phyloP scores from a whole-genome alignment of 2,113 vertebrate genomes.

The Toxostoma redivivum region DNA sequence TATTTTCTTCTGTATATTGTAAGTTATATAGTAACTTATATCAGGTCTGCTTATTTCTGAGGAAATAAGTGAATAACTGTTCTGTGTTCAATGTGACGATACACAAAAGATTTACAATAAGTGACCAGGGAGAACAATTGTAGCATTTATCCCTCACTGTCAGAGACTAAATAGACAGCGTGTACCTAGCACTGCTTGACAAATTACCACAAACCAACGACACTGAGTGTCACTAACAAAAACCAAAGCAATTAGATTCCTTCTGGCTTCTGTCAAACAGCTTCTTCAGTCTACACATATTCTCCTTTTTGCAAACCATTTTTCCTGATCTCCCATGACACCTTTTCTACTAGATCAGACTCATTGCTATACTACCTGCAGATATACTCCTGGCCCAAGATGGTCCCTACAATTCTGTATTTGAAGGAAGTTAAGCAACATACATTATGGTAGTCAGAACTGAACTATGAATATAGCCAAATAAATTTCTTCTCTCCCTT shows the following conservation, averaged over 20 bases:
- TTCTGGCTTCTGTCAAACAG: neutral
- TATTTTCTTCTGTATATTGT: neutral
- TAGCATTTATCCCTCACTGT: neutral
- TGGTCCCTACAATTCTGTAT: neutral
- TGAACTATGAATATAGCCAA: neutral
- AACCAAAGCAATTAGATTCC: neutral
- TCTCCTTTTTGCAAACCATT: neutral
- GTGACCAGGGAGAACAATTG: neutral
- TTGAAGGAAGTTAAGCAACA: neutral
- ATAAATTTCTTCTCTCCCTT: neutral
- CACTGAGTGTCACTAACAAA: neutral
- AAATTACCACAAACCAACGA: neutral
- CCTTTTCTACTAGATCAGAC: neutral
- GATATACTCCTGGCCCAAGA: neutral
- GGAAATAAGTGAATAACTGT: neutral
- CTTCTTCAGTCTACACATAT: neutral
- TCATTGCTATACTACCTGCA: neutral
- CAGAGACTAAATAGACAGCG: neutral
- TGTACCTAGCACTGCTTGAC: neutral
- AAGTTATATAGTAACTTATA: neutral
- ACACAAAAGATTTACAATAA: neutral
- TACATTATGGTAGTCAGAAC: neutral
- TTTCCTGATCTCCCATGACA: neutral
- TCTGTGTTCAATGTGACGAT: neutral
- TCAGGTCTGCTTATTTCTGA: neutral